A percentile compares a stretch with the other conserved stretches of the same genome.
Conservation (phyloP, 2,797 vertebrate species). For the Syngnathus rostellatus region DNA sequence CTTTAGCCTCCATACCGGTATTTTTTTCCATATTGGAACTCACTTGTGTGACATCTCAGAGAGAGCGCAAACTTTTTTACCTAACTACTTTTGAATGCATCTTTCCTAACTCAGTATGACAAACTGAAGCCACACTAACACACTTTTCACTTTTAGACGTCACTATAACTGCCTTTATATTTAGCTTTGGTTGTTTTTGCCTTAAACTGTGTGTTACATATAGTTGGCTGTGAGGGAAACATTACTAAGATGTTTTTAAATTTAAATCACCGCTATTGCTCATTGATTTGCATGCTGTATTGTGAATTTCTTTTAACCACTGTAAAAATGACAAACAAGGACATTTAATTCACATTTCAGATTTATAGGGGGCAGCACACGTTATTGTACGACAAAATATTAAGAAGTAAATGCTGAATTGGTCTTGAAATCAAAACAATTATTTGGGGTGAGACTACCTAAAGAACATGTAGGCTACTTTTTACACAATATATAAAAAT, state of each 20-base stretch:
- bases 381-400: background rate
- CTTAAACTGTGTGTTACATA: constrained; percentile 29
- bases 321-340: background rate
- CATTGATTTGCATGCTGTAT: background rate
- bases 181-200: constrained; percentile 31
- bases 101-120: constrained; percentile 47
- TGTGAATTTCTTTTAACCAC: background rate
- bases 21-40: constrained; percentile 57
- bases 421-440: background rate
- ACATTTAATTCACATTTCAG: background rate
- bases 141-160: constrained; percentile 9
- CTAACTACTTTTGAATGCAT: background rate
- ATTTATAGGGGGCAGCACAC: constrained; percentile 1
- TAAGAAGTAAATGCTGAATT: background rate
- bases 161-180: constrained; percentile 9
- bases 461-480: background rate
- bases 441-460: background rate
- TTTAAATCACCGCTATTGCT: background rate
- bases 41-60: constrained; percentile 38
- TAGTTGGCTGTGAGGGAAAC: background rate
- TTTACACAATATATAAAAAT: background rate
- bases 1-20: constrained; percentile 76
- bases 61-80: constrained; percentile 36
- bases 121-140: constrained; percentile 26
- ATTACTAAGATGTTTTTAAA: background rate